Evolutionary conservation across 1,140 invertebrate genomes (phyloP).

Genomic region (Globodera rostochiensis): DNA sequence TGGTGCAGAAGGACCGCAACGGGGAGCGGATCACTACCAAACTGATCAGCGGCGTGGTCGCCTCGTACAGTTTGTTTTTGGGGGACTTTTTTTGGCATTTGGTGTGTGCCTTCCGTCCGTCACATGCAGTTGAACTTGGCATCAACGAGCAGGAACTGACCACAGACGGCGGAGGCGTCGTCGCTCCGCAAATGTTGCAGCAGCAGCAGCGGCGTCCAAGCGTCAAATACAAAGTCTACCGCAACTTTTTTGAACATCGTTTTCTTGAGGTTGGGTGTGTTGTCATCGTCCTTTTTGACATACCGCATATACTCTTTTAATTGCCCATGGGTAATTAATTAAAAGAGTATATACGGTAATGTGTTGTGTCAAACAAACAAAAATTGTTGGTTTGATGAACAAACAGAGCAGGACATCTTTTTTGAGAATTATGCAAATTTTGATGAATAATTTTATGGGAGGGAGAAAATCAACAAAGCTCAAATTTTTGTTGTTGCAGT

Average conservation of each 20-base stretch:
- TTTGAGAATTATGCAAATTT: no score
- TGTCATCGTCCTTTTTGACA: no score
- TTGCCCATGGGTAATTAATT: no score
- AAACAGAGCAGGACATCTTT: no score
- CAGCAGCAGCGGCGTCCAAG: neutral
- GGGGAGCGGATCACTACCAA: constrained; percentile 94
- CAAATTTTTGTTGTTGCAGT: no score
- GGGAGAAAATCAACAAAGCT: no score
- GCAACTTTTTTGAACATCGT: constrained; percentile 89
- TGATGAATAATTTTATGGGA: no score
- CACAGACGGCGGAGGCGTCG: constrained; percentile 71
- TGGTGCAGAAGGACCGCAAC: constrained; percentile 92
- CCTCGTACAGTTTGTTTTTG: constrained; percentile 71
- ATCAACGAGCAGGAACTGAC: constrained; percentile 78
- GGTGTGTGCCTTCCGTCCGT: neutral
- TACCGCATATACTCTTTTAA: no score
- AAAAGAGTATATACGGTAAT: no score
- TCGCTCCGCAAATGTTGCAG: constrained; percentile 8
- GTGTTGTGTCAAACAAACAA: no score
- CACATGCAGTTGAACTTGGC: constrained; percentile 71
- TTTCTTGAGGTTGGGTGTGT: constrained; percentile 75
- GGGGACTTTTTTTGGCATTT: neutral
- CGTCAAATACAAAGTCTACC: constrained; percentile 76
- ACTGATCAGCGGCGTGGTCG: constrained; percentile 87
- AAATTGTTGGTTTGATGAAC: no score